A percentile compares a stretch with the other conserved stretches of the same genome.
These are phyloP conservation scores for Mythimna pallens DNA, from an alignment of 2,888 invertebrate species.

Conservation along the genomic window DNA sequence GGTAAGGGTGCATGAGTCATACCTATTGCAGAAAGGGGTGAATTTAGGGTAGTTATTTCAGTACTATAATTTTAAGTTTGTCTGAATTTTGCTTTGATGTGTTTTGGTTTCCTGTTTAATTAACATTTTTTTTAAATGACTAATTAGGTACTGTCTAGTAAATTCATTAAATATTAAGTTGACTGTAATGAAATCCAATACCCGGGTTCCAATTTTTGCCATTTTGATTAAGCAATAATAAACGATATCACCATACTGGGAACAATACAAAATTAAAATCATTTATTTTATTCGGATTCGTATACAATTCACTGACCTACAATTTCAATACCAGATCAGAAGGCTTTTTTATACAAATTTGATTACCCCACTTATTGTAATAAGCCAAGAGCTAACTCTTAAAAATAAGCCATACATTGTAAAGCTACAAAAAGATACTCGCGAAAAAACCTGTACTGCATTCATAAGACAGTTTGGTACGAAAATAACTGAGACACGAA, in stretches of 20 bases:
- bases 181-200: not conserved
- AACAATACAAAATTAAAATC: not conserved
- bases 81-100: conserved; percentile 25
- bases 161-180: not conserved
- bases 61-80: conserved; percentile 14
- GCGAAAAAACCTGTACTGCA: conserved; percentile 39
- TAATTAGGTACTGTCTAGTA: not conserved
- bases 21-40: conserved; percentile 20
- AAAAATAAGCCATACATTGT: conserved; percentile 4
- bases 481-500: conserved; percentile 55
- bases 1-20: conserved; percentile 50
- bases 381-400: conserved; percentile 4
- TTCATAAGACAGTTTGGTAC: conserved; percentile 43
- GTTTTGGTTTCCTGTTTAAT: not conserved
- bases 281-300: not conserved
- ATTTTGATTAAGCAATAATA: not conserved
- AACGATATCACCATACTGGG: not conserved
- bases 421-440: conserved; percentile 24
- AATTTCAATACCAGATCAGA: not conserved
- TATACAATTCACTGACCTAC: not conserved
- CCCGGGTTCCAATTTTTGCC: not conserved
- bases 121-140: not conserved
- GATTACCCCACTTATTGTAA: not conserved
- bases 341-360: not conserved
- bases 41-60: conserved; percentile 33